A percentile compares a stretch with the other conserved stretches of the same genome.
phyloP scores from a whole-genome alignment of 2,888 invertebrate species.

The Lycophotia porphyrea region DNA sequence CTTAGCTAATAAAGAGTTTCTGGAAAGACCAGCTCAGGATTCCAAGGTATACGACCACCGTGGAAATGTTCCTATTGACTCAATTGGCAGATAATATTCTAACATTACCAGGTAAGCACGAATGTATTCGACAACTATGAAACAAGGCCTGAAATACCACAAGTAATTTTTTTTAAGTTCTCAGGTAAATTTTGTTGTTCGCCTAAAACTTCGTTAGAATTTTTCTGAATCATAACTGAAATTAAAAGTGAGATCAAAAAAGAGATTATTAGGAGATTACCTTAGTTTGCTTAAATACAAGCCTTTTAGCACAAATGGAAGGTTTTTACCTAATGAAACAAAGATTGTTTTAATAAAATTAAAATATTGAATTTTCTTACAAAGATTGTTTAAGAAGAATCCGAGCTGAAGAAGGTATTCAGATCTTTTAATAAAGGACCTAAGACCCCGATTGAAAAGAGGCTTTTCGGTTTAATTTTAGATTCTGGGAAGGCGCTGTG shows the following conservation, averaged over 20 bases:
- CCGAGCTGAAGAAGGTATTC: neutral
- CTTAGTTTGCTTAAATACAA: neutral
- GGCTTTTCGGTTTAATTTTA: conserved; percentile 11
- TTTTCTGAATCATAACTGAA: neutral
- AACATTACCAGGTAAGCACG: neutral
- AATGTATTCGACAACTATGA: neutral
- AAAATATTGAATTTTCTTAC: neutral
- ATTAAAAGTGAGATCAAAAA: conserved; percentile 2
- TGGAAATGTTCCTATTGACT: neutral
- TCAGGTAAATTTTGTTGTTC: too few relatives aligned
- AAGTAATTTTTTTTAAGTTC: neutral
- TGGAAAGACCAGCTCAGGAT: neutral
- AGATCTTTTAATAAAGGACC: conserved; percentile 24
- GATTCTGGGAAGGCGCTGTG: conserved; percentile 11
- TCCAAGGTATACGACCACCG: neutral
- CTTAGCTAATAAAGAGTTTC: neutral
- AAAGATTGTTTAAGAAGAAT: conserved; percentile 2
- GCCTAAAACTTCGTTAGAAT: neutral
- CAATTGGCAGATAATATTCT: neutral
- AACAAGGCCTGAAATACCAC: neutral
- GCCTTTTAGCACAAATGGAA: neutral
- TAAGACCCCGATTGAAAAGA: neutral
- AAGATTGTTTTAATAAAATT: conserved; percentile 16
- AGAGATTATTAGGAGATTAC: neutral
- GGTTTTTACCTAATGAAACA: neutral